Evolutionary conservation across 1,140 invertebrate species (phyloP).

Genomic region (Ladona fulva): DNA sequence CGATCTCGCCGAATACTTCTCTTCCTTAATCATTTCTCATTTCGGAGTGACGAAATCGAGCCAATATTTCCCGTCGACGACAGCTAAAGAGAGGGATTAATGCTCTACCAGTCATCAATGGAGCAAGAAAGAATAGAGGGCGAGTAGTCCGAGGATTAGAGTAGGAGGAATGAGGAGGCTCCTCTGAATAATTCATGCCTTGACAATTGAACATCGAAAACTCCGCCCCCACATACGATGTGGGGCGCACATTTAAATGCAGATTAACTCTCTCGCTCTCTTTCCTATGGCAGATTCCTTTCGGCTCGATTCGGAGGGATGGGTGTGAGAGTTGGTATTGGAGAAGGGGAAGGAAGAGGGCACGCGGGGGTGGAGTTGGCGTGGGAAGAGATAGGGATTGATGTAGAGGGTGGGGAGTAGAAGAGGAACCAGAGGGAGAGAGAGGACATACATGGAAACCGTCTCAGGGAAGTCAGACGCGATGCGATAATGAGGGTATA

Average conservation of each 20-base stretch:
- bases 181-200: not conserved
- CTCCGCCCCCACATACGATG: not conserved
- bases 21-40: not conserved
- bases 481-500: not conserved
- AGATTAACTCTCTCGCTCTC: slow-evolving; percentile 3
- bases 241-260: not conserved
- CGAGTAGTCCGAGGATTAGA: not conserved
- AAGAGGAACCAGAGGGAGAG: not conserved
- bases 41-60: not conserved
- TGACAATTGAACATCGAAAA: slow-evolving; percentile 9
- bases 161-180: not conserved
- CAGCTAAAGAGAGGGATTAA: not conserved
- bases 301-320: not conserved
- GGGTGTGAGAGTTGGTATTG: not conserved
- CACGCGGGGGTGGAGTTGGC: not conserved
- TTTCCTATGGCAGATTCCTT: not conserved
- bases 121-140: not conserved
- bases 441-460: not conserved
- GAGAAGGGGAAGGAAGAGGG: too few relatives aligned
- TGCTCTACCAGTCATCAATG: not conserved
- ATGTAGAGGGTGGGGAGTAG: not conserved
- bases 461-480: not conserved
- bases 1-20: too few relatives aligned
- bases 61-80: not conserved
- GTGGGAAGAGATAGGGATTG: too few relatives aligned